phyloP scores from a whole-genome alignment of 2,888 invertebrate genomes.

The Archips xylosteana region DNA sequence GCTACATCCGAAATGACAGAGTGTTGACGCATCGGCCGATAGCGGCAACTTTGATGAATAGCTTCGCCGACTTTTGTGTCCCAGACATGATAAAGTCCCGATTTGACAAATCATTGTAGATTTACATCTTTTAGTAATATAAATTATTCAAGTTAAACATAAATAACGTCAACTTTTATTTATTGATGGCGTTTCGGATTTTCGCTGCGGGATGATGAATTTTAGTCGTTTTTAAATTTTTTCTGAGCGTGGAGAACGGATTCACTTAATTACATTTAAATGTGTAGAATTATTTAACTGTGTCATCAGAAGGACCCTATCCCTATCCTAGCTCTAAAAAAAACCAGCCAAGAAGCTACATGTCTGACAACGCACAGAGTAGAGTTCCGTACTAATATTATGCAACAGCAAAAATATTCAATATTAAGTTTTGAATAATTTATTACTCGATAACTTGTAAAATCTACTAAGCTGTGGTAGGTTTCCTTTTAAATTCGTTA shows the following conservation, averaged over 20 bases:
- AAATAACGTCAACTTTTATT: conserved; percentile 8
- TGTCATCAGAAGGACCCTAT: too few species aligned
- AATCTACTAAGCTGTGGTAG: too few species aligned
- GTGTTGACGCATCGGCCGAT: conserved; percentile 73
- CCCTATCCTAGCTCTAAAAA: too few species aligned
- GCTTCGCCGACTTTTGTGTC: conserved; percentile 58
- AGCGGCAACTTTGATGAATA: conserved; percentile 62
- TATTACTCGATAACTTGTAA: too few species aligned
- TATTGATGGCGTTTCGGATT: conserved; percentile 2
- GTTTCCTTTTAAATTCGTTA: too few species aligned
- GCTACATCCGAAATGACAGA: conserved; percentile 69
- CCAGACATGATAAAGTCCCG: conserved; percentile 61
- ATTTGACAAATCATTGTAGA: conserved; percentile 59
- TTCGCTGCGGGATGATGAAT: not conserved
- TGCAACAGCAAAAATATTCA: too few species aligned
- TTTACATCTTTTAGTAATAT: conserved; percentile 35
- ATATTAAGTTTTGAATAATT: too few species aligned
- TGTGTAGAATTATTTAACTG: too few species aligned
- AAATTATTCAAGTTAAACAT: conserved; percentile 16
- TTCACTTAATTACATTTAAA: not conserved
- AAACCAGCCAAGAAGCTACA: too few species aligned
- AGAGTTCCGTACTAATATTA: too few species aligned
- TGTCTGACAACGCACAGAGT: too few species aligned
- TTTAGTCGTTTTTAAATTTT: not conserved
- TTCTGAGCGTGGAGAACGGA: too few species aligned